Percentiles rank a stretch among this genome's conserved stretches.
These are phyloP conservation scores for Scaptomyza polygonia DNA, from an alignment of 2,888 invertebrate species.

Conservation along the genomic window DNA sequence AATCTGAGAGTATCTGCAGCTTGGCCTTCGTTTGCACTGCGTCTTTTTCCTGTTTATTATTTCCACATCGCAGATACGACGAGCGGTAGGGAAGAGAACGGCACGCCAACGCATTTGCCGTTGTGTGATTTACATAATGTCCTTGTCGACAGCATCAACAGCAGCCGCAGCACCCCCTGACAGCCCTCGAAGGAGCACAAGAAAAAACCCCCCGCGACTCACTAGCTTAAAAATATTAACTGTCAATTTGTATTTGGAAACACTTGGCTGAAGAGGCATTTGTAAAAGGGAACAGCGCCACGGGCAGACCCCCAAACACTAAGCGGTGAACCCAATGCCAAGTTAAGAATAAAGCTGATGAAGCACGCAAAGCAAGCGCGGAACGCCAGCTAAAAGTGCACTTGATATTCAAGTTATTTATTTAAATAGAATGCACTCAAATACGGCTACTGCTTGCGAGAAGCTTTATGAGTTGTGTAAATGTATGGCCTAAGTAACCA, in stretches of 20 bases:
- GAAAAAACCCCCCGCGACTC: conserved; percentile 25
- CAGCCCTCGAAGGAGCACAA: conserved; percentile 7
- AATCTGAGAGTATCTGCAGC: conserved; percentile 36
- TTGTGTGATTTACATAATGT: conserved; percentile 80
- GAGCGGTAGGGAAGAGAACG: neutral
- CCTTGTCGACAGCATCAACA: conserved; percentile 72
- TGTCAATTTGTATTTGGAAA: conserved; percentile 82
- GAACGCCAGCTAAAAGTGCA: conserved; percentile 33
- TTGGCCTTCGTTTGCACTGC: conserved; percentile 56
- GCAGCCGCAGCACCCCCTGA: conserved; percentile 1
- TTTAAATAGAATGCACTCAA: conserved; percentile 27
- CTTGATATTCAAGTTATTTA: conserved; percentile 42
- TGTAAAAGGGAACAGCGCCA: conserved; percentile 28
- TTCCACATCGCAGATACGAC: conserved; percentile 45
- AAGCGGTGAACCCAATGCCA: conserved; percentile 4
- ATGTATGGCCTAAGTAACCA: neutral
- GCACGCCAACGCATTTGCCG: conserved; percentile 52
- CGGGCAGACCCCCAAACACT: neutral
- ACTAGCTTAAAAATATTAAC: conserved; percentile 82
- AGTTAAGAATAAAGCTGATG: conserved; percentile 2
- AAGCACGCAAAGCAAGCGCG: neutral
- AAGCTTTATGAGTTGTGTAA: conserved; percentile 26
- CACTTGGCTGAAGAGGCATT: conserved; percentile 73
- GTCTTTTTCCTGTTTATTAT: conserved; percentile 70
- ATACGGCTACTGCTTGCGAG: neutral